Conservation (phyloP, 92 coral and sea anemone genomes). For the Zoanthus solanderi region DNA sequence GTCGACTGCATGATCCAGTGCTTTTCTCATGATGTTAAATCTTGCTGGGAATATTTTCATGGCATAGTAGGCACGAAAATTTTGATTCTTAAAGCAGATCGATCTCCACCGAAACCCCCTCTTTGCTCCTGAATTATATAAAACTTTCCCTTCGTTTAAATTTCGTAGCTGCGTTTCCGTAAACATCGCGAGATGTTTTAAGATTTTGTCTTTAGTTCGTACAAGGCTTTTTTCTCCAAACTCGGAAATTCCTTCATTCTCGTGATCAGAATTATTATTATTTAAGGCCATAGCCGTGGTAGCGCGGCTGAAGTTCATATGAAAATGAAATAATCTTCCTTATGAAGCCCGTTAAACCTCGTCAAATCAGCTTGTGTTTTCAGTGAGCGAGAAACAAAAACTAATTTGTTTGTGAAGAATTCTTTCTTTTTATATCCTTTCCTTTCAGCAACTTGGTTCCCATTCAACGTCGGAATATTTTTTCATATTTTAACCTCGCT, state of each 20-base stretch:
- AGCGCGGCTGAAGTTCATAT: constrained; percentile 12
- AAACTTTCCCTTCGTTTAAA: constrained; percentile 28
- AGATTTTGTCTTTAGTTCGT: constrained; percentile 21
- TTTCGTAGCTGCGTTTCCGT: constrained; percentile 42
- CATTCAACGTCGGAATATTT: constrained; percentile 9
- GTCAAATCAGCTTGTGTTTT: neutral
- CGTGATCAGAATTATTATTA: constrained; percentile 20
- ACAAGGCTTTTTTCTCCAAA: constrained; percentile 38
- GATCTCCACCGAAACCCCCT: constrained; percentile 41
- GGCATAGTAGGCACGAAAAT: constrained; percentile 35
- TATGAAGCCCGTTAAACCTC: neutral
- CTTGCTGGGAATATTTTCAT: constrained; percentile 47
- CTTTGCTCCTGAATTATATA: constrained; percentile 38
- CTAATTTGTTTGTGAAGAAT: neutral
- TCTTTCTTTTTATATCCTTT: constrained; percentile 11
- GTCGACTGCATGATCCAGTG: constrained; percentile 25
- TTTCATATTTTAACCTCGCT: constrained; percentile 38
- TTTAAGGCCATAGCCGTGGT: constrained; percentile 30
- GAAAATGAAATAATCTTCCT: neutral
- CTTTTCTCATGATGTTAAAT: constrained; percentile 22
- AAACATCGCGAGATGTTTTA: constrained; percentile 32
- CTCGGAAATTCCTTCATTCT: constrained; percentile 14
- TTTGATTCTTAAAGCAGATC: constrained; percentile 39
- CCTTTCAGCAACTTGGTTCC: neutral
- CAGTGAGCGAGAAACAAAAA: neutral